phyloP scores from a whole-genome alignment of 2,797 vertebrate species.

The Naso thynnoides region DNA sequence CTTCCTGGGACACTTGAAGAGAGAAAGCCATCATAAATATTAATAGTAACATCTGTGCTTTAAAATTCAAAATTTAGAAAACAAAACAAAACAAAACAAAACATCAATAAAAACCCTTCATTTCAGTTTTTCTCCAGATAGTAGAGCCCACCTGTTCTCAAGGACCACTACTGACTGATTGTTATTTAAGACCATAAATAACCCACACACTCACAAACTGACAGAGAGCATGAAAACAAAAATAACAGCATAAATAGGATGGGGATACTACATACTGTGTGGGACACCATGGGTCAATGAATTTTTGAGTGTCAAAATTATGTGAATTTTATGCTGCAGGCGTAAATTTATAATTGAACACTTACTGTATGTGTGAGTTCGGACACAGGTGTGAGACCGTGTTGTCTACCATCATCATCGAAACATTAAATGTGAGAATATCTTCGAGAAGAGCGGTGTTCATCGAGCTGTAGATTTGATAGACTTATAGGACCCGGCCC shows the following conservation, averaged over 20 bases:
- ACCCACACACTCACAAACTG: background rate
- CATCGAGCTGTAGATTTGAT: background rate
- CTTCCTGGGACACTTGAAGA: background rate
- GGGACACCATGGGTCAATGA: background rate
- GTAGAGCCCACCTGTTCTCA: conserved; percentile 22
- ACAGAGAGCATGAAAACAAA: background rate
- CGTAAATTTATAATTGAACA: background rate
- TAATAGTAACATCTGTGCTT: conserved; percentile 24
- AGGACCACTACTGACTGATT: background rate
- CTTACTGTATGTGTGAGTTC: background rate
- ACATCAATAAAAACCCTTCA: background rate
- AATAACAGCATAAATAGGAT: background rate
- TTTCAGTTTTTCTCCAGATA: conserved; percentile 11
- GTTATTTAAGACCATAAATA: conserved; percentile 9
- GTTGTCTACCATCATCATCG: background rate
- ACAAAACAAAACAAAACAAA: conserved; percentile 10
- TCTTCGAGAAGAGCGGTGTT: background rate
- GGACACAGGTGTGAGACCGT: no score
- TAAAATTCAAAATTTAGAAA: conserved; percentile 2
- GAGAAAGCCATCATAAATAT: background rate
- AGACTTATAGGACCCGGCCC: background rate
- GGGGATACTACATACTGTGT: background rate
- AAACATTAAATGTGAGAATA: background rate
- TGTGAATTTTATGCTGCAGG: background rate
- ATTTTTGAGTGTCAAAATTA: background rate